A percentile compares a stretch with the other conserved stretches of the same genome.
These are phyloP conservation scores for Hippoglossus hippoglossus DNA, from an alignment of 2,797 vertebrate genomes.

Conservation along the genomic window DNA sequence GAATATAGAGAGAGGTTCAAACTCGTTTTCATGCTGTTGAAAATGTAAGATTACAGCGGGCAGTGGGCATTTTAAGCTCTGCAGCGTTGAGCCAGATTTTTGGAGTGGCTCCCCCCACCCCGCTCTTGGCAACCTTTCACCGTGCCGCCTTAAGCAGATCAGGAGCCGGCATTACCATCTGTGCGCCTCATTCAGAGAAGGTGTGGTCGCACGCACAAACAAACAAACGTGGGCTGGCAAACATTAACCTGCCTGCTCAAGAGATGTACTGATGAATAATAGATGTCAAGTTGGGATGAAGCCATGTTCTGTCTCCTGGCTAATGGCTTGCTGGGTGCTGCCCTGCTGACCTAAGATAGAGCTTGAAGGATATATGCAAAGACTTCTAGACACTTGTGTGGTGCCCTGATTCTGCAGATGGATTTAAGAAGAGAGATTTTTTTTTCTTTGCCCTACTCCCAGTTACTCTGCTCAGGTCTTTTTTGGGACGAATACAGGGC, in stretches of 20 bases:
- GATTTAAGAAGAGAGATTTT: neutral
- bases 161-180: conserved; percentile 45
- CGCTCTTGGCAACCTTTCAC: conserved; percentile 57
- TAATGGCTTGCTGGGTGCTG: conserved; percentile 32
- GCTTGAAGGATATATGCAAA: conserved; percentile 21
- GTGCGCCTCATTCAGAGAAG: conserved; percentile 37
- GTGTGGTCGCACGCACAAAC: conserved; percentile 31
- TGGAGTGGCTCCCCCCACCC: conserved; percentile 42
- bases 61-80: neutral
- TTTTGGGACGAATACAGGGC: conserved; percentile 14
- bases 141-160: conserved; percentile 49
- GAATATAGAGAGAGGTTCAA: conserved; percentile 1
- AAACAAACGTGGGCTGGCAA: conserved; percentile 33
- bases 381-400: conserved; percentile 14
- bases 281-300: conserved; percentile 46
- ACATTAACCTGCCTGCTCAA: conserved; percentile 39
- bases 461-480: conserved; percentile 6
- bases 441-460: neutral
- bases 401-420: conserved; percentile 30
- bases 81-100: conserved; percentile 33
- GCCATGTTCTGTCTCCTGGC: conserved; percentile 42
- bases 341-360: conserved; percentile 29
- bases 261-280: conserved; percentile 64
- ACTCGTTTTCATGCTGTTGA: conserved; percentile 16
- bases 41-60: conserved; percentile 29